Conservation (phyloP, 2,888 invertebrate species). For the Luffia ferchaultella region DNA sequence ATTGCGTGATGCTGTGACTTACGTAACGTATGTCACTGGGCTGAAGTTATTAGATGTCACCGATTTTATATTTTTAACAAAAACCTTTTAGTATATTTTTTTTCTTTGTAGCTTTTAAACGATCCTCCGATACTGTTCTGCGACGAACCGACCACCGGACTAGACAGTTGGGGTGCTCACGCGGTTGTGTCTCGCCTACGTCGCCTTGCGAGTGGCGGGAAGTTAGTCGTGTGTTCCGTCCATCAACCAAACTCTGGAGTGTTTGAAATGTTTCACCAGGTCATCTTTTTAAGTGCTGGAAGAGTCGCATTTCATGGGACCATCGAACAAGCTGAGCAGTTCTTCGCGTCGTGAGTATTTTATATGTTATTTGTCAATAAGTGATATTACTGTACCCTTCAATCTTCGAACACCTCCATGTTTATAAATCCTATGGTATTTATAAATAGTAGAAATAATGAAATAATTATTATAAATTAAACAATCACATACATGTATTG, state of each 20-base stretch:
- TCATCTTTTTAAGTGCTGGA: slow-evolving; percentile 80
- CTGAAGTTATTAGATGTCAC: too few relatives aligned
- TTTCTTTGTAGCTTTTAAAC: slow-evolving; percentile 74
- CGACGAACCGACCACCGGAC: slow-evolving; percentile 92
- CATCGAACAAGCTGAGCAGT: slow-evolving; percentile 70
- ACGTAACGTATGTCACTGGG: too few relatives aligned
- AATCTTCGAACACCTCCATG: too few relatives aligned
- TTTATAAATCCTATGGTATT: too few relatives aligned
- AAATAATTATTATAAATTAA: too few relatives aligned
- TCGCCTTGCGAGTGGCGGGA: slow-evolving; percentile 71
- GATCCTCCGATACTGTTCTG: slow-evolving; percentile 91
- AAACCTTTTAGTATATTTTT: too few relatives aligned
- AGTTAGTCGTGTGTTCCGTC: slow-evolving; percentile 85
- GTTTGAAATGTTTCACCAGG: slow-evolving; percentile 82
- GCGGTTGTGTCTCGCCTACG: slow-evolving; percentile 77
- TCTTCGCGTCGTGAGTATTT: slow-evolving; percentile 72
- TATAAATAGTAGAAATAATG: too few relatives aligned
- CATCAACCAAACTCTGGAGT: slow-evolving; percentile 92
- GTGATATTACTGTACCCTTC: too few relatives aligned
- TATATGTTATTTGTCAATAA: slow-evolving; percentile 9
- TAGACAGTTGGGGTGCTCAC: slow-evolving; percentile 90
- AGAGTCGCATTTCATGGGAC: slow-evolving; percentile 81
- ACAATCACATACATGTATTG: too few relatives aligned
- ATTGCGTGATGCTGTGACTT: too few relatives aligned
- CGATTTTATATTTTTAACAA: too few relatives aligned